Conservation (phyloP, 2,797 vertebrate genomes). For the Gymnothorax javanicus region DNA sequence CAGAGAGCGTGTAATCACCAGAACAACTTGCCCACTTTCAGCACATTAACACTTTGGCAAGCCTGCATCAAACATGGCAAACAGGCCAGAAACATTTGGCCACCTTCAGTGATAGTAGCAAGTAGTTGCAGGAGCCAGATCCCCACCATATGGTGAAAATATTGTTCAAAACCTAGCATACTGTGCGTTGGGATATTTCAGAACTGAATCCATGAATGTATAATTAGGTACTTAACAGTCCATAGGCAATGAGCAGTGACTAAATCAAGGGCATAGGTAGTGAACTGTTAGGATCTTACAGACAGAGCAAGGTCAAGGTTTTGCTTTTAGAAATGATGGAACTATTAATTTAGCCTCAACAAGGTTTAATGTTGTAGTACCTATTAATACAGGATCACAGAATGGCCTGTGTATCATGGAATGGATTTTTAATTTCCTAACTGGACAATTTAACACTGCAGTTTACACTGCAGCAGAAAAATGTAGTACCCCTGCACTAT, state of each 20-base stretch:
- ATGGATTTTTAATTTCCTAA: neutral
- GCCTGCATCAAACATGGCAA: neutral
- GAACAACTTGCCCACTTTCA: neutral
- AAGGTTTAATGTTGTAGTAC: neutral
- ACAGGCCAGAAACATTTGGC: neutral
- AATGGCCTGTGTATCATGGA: neutral
- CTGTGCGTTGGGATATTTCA: neutral
- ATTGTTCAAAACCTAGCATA: conserved; percentile 14
- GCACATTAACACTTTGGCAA: conserved; percentile 16
- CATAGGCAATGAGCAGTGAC: conserved; percentile 44
- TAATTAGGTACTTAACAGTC: conserved; percentile 44
- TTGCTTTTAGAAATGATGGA: neutral
- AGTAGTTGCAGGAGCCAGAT: neutral
- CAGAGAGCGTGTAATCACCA: neutral
- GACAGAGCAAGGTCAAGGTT: conserved; percentile 38
- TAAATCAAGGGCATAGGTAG: conserved; percentile 46
- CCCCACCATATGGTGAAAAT: conserved; percentile 3
- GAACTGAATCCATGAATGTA: conserved; percentile 26
- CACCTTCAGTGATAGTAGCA: conserved; percentile 13
- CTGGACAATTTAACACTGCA: neutral
- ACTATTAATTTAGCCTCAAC: neutral
- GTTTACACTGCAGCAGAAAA: neutral
- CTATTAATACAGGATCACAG: neutral
- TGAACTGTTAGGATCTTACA: conserved; percentile 45
- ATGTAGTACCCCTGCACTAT: neutral